phyloP scores from a whole-genome alignment of 2,113 vertebrate genomes.

The Benitochromis conjunctus region DNA sequence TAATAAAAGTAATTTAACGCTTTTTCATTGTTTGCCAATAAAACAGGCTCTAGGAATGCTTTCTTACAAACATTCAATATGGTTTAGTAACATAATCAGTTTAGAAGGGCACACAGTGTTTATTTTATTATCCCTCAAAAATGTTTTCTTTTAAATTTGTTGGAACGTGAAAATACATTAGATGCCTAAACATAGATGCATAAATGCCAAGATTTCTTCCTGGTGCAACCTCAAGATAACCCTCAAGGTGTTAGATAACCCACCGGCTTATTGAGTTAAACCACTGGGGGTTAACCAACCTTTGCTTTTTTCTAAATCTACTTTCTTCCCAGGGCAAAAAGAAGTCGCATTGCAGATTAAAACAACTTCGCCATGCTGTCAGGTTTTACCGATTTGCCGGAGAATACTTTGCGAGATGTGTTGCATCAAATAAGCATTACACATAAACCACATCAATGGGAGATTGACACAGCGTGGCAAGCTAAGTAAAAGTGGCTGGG shows the following conservation, averaged over 20 bases:
- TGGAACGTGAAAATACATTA: neutral
- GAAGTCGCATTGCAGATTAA: neutral
- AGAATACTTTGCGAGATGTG: neutral
- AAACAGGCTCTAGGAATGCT: neutral
- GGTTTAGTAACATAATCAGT: neutral
- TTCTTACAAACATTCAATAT: neutral
- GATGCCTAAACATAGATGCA: neutral
- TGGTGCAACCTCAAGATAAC: neutral
- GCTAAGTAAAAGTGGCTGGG: slow-evolving; percentile 6
- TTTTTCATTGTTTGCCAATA: neutral
- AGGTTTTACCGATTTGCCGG: neutral
- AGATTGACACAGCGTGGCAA: slow-evolving; percentile 35
- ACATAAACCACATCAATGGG: neutral
- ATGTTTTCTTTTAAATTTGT: neutral
- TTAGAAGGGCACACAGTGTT: neutral
- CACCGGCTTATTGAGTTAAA: neutral
- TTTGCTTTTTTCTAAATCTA: neutral
- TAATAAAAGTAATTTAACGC: neutral
- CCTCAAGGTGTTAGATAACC: neutral
- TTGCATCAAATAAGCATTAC: neutral
- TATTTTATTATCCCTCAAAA: neutral
- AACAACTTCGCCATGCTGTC: neutral
- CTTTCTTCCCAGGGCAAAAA: neutral
- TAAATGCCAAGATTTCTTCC: neutral
- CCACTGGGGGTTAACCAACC: neutral